phyloP scores from a whole-genome alignment of 2,113 vertebrate species.

The Syrmaticus mikado region DNA sequence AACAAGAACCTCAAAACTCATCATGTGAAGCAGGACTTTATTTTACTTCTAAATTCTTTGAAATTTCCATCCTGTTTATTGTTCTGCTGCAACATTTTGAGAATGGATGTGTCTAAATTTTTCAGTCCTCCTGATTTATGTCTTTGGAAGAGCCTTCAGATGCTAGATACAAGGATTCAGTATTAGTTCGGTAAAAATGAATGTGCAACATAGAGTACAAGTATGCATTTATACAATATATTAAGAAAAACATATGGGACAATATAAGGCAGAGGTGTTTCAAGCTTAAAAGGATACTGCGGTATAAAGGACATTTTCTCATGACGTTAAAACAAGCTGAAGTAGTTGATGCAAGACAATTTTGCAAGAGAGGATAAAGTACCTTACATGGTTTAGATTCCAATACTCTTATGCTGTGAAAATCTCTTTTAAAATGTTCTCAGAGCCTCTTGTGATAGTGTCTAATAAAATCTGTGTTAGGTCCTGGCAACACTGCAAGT shows the following conservation, averaged over 20 bases:
- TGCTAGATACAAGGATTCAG: background rate
- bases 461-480: background rate
- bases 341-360: background rate
- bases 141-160: background rate
- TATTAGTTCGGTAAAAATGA: background rate
- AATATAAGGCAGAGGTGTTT: background rate
- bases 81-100: background rate
- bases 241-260: background rate
- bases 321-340: background rate
- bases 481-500: background rate
- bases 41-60: background rate
- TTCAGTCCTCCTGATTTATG: background rate
- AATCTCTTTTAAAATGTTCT: background rate
- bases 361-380: background rate
- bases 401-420: background rate
- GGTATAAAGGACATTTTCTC: background rate
- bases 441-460: background rate
- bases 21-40: background rate
- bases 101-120: background rate
- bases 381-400: background rate
- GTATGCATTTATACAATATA: background rate
- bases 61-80: background rate
- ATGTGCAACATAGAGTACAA: background rate
- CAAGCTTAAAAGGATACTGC: background rate
- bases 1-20: background rate